phyloP scores from a whole-genome alignment of 2,797 vertebrate species.

The Acipenser ruthenus region DNA sequence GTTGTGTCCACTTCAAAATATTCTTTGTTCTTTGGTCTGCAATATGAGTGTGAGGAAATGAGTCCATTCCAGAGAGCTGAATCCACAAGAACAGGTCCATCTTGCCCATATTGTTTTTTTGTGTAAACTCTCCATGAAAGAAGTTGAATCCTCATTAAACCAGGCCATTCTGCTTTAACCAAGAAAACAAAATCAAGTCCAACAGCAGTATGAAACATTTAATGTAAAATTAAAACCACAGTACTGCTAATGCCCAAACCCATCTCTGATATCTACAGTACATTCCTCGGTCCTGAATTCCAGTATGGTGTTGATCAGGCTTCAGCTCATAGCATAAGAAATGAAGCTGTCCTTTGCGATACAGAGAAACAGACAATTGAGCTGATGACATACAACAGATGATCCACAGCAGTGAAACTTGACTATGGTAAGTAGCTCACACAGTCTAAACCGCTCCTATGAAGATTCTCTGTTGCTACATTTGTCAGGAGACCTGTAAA shows the following conservation, averaged over 20 bases:
- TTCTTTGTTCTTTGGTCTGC: conserved; percentile 97
- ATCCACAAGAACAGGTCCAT: conserved; percentile 61
- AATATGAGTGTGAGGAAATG: conserved; percentile 80
- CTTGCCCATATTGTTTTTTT: conserved; percentile 40
- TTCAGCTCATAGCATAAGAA: conserved; percentile 50
- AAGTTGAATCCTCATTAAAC: conserved; percentile 51
- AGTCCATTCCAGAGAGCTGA: conserved; percentile 81
- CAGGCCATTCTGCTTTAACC: conserved; percentile 47
- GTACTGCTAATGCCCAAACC: conserved; percentile 38
- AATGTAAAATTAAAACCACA: conserved; percentile 43
- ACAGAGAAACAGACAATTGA: conserved; percentile 65
- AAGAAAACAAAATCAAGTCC: conserved; percentile 51
- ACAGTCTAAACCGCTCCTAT: conserved; percentile 56
- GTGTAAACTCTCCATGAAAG: conserved; percentile 47
- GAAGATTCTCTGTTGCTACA: conserved; percentile 54
- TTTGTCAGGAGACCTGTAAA: conserved; percentile 88
- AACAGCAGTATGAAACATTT: conserved; percentile 37
- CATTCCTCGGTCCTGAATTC: conserved; percentile 40
- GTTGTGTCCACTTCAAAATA: conserved; percentile 59
- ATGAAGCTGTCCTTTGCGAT: conserved; percentile 60
- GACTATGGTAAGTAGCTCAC: conserved; percentile 53
- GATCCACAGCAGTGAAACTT: conserved; percentile 61
- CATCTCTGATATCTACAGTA: conserved; percentile 34
- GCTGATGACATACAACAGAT: conserved; percentile 57
- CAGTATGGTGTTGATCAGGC: conserved; percentile 40